A percentile compares a stretch with the other conserved stretches of the same genome.
Evolutionary conservation across 2,888 invertebrate species (phyloP).

Genomic region (Neoitamus cyanurus): DNA sequence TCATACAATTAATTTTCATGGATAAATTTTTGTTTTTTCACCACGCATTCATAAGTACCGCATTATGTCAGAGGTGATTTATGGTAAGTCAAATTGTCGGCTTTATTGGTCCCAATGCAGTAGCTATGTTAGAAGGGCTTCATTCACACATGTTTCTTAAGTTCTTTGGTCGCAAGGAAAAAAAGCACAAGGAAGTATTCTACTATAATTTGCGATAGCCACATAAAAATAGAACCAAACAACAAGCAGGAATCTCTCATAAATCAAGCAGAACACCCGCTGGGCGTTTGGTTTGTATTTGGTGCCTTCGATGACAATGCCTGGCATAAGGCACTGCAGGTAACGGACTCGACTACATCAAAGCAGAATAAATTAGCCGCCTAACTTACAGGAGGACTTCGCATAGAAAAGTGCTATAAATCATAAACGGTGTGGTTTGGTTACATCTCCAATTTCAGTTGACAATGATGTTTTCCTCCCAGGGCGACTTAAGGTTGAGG

Average conservation of each 20-base stretch:
- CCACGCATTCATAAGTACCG: neutral
- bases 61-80: neutral
- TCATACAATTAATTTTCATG: neutral
- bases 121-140: neutral
- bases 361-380: neutral
- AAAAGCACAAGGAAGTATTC: neutral
- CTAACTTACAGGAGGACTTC: neutral
- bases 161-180: no score
- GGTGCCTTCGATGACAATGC: constrained; percentile 51
- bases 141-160: neutral
- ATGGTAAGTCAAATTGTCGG: neutral
- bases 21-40: neutral
- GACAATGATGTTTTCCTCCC: constrained; percentile 50
- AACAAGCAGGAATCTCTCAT: constrained; percentile 48
- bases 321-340: constrained; percentile 26
- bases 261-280: constrained; percentile 51
- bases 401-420: constrained; percentile 22
- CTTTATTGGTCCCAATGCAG: neutral
- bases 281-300: constrained; percentile 50
- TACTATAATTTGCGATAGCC: constrained; percentile 33
- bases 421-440: constrained; percentile 44
- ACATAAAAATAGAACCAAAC: constrained; percentile 49
- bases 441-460: constrained; percentile 51
- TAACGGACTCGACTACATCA: constrained; percentile 10
- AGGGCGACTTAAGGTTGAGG: neutral